Base-by-base conservation (phyloP, 1,140 invertebrate genomes). In the Caenorhabditis latens region DNA sequence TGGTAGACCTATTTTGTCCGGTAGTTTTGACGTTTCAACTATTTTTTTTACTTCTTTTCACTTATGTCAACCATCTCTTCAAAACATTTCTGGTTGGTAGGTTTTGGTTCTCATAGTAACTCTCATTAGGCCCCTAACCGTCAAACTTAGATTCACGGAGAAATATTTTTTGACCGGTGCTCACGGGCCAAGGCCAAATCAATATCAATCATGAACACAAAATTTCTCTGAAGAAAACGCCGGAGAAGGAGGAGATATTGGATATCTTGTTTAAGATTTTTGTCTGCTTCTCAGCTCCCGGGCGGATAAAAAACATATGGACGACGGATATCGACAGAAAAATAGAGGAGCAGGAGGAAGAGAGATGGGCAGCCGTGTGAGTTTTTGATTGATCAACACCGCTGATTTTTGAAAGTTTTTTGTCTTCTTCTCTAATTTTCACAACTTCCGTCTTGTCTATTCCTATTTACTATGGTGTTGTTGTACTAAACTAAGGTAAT, bases 181-280 rank as follows among this genome's bases (percentile, higher is more conserved):
- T 32, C 2, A n/a, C n/a, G n/a, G n/a, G n/a, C n/a, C n/a, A 0
- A 32, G 32, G 32, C 32, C 32, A 32, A 32, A 53, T 53, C 50
- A 53, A 53, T 53, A 53, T 14, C 11, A 53, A 53, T 53, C 50
- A 53, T 32, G 32, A 32, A 32, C 32, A 32, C 32, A 53, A 53
- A 2, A 11, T 53, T 53, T 53, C 16, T 53, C 5, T 11, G 19
- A n/a, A 13, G 1, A 46, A n/a, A 16, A 32, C n/a, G 67, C 14
- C 21, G 42, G 42, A 32, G 46, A 43, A 84, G 43, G 84, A 63
- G n/a, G 61, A 50, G 48, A 71, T 63, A 63, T 67, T 32, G 84
- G 67, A 86, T 71, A 79, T 58, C 67, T 86, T 42, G 67, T 86
- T 85, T 61, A 86, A 79, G 71, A 79, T n/a, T 79, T 79, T 79